Evolutionary conservation across 2,797 vertebrate genomes (phyloP), one percentile per base, ranked within the genome.

Genomic region (Arnoldichthys spilopterus): DNA sequence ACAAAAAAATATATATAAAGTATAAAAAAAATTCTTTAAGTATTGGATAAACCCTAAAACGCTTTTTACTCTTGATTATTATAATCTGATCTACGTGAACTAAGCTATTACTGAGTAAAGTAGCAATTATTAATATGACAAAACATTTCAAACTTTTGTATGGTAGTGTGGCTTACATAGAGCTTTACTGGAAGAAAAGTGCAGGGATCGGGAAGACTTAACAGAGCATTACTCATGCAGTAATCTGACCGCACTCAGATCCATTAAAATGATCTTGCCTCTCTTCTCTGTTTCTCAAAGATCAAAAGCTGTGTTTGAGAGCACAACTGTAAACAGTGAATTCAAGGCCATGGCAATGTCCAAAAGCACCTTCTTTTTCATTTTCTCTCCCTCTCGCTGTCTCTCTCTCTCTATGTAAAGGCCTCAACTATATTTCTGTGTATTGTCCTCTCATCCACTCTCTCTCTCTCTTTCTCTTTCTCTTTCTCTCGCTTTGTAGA

Each of bases 281-380:
- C 30, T 76, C 54, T 13, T 77, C 76, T 81, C 72, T 78, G 76
- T 37, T 58, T 82, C 73, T 82, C 45, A 40, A 83, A 83, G 85
- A 89, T 88, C 89, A 71, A 82, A 75, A 22, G 43, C 43, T 30
- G 20, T 63, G 28, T 20, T 69, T 63, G 54, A 63, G 64, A 51
- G 11, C 26, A 30, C 16, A 22, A 64, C 40, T 64, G 24, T 75
- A 72, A 75, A 61, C 79, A 78, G 80, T 84, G 26, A 83, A 87
- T 85, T 76, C 28, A 59, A 34, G 26, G 32, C 28, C 15, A 3
- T 69, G 11, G 32, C 74, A 63, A 68, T 62, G 28, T 30, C 6
- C 61, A 77, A 77, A 78, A 68, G 26, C 43, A 20, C 40, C 1
- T 62, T 56, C 76, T 84, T 84, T 82, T 84, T 76, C 74, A 32